Percentiles rank a stretch among this genome's conserved stretches.
These are phyloP conservation scores for Penaeus chinensis DNA, from an alignment of 1,140 invertebrate genomes.

Conservation along the genomic window DNA sequence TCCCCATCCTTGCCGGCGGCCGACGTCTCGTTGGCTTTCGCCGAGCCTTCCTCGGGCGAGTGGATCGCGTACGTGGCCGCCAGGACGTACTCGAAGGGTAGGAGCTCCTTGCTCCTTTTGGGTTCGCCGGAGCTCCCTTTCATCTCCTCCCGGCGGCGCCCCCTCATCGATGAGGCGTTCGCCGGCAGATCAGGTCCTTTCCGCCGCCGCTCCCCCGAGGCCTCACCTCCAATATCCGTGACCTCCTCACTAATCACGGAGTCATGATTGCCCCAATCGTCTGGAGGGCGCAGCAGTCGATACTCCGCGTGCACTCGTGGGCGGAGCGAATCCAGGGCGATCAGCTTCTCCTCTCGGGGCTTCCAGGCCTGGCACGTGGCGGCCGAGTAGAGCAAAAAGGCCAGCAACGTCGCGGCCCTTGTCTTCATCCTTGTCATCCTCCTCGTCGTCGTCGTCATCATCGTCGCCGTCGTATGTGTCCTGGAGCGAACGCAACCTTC, in stretches of 20 bases:
- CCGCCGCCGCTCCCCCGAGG: slow-evolving; percentile 3
- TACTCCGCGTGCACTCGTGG: not conserved
- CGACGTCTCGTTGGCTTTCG: too few relatives aligned
- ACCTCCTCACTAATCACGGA: slow-evolving; percentile 15
- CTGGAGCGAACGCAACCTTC: not conserved
- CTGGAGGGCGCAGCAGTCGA: slow-evolving; percentile 19
- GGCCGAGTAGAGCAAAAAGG: not conserved
- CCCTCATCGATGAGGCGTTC: not conserved
- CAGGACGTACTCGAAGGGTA: too few relatives aligned
- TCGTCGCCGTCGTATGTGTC: not conserved
- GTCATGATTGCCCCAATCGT: slow-evolving; percentile 17
- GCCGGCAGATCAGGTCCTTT: not conserved
- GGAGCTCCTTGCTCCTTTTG: not conserved
- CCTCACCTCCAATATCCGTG: slow-evolving; percentile 14
- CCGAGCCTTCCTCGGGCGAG: too few relatives aligned
- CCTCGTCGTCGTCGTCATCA: not conserved
- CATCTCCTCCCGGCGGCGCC: not conserved
- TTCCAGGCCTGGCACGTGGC: not conserved
- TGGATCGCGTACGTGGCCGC: too few relatives aligned
- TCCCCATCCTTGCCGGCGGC: too few relatives aligned
- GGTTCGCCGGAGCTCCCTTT: not conserved
- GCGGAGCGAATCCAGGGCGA: not conserved
- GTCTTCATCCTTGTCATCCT: not conserved
- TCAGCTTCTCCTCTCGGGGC: not conserved
- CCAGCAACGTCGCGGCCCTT: not conserved